Evolutionary conservation across 2,797 vertebrate genomes (phyloP).

Genomic region (Poecilia wingei): DNA sequence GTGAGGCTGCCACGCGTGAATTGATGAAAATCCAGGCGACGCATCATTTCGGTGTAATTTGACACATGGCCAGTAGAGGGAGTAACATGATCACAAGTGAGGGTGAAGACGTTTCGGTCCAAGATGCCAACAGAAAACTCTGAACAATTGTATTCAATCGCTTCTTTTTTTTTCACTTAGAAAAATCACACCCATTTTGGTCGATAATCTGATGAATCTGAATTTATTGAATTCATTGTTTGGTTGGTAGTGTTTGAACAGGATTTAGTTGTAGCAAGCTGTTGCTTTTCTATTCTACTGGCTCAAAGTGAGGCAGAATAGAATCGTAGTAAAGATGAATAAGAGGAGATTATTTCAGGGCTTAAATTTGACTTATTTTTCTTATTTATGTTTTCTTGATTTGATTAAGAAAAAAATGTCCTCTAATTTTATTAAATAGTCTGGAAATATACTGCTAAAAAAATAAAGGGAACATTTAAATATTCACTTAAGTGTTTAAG

Average conservation of each 20-base stretch:
- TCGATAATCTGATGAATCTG: neutral
- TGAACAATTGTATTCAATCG: neutral
- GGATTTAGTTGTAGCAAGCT: neutral
- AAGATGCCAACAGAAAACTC: neutral
- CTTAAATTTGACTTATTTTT: neutral
- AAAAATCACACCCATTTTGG: neutral
- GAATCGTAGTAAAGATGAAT: neutral
- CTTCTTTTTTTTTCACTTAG: neutral
- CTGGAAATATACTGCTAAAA: neutral
- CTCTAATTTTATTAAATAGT: neutral
- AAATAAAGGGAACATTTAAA: too few species aligned
- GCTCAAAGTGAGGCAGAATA: neutral
- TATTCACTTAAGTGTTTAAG: too few species aligned
- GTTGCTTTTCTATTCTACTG: neutral
- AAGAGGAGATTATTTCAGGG: neutral
- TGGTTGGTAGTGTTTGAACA: neutral
- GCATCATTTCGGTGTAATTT: constrained; percentile 29
- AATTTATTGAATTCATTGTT: neutral
- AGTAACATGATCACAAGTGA: constrained; percentile 30
- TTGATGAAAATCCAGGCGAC: neutral
- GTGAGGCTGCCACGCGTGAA: neutral
- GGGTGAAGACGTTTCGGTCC: neutral
- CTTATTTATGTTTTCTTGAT: neutral
- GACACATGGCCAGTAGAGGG: constrained; percentile 57
- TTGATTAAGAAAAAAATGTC: neutral